phyloP scores from a whole-genome alignment of 2,888 invertebrate genomes.

The Neria commutata region DNA sequence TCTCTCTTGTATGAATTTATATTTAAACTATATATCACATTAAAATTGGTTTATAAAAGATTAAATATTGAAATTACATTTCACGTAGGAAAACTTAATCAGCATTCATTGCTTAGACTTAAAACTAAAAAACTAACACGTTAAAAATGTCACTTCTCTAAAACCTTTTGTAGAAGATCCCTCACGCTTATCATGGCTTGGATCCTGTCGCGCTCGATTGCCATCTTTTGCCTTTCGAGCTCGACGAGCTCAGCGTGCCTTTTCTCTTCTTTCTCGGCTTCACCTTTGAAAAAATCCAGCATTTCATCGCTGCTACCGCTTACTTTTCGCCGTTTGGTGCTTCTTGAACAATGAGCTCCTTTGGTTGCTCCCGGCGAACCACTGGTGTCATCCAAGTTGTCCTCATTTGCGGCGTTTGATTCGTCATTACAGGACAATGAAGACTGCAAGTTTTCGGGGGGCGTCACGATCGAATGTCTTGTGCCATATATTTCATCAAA shows the following conservation, averaged over 20 bases:
- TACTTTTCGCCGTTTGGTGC: not conserved
- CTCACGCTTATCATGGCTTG: constrained; percentile 8
- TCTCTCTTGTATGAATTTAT: not conserved
- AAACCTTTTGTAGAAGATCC: constrained; percentile 6
- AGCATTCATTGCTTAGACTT: not conserved
- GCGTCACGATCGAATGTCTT: constrained; percentile 3
- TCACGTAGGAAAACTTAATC: not conserved
- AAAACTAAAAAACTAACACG: not conserved
- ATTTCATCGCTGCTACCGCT: not conserved
- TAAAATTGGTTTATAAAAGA: not conserved
- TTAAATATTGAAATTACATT: not conserved
- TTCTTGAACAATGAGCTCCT: no score
- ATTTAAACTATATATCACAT: not conserved
- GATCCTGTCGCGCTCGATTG: constrained; percentile 7
- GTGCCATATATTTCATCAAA: constrained; percentile 11
- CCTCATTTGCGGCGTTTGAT: no score
- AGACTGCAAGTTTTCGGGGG: not conserved
- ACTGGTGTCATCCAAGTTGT: no score
- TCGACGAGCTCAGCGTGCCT: not conserved
- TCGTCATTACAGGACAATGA: not conserved
- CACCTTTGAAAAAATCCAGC: not conserved
- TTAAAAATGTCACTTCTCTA: not conserved
- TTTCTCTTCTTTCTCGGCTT: constrained; percentile 6
- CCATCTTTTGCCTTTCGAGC: not conserved
- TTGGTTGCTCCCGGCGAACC: no score